phyloP scores from a whole-genome alignment of 2,797 vertebrate species.

The Hyperoplus lanceolatus region DNA sequence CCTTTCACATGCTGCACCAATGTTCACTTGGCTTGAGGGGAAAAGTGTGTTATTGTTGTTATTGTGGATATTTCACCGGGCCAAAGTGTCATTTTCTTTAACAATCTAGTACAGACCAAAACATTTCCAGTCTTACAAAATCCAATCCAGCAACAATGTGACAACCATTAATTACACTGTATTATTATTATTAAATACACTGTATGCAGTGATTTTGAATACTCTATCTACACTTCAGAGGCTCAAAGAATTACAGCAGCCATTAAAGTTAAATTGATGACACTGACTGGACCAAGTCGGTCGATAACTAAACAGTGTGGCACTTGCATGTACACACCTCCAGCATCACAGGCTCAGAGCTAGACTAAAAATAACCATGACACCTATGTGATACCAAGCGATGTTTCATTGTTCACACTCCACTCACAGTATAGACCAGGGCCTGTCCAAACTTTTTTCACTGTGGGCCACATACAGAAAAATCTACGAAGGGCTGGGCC shows the following conservation, averaged over 20 bases:
- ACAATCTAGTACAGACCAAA: not conserved
- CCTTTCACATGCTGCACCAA: not conserved
- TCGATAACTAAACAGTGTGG: constrained; percentile 10
- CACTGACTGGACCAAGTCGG: not conserved
- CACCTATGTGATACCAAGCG: constrained; percentile 45
- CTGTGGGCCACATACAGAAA: no score
- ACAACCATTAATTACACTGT: not conserved
- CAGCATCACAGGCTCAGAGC: constrained; percentile 21
- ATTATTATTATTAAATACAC: not conserved
- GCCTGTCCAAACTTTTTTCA: no score
- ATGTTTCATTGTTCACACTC: constrained; percentile 39
- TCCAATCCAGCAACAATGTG: not conserved
- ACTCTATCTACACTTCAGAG: not conserved
- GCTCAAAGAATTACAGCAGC: not conserved
- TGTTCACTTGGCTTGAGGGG: not conserved
- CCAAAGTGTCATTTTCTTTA: not conserved
- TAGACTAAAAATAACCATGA: constrained; percentile 46
- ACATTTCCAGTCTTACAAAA: not conserved
- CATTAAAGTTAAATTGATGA: not conserved
- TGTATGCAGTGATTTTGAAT: not conserved
- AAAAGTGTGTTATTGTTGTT: not conserved
- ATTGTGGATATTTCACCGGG: not conserved
- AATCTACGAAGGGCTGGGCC: no score
- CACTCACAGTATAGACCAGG: not conserved
- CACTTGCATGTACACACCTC: constrained; percentile 26